Evolutionary conservation across 2,797 vertebrate genomes (phyloP).

Genomic region (Melanotaenia parkinsoni): DNA sequence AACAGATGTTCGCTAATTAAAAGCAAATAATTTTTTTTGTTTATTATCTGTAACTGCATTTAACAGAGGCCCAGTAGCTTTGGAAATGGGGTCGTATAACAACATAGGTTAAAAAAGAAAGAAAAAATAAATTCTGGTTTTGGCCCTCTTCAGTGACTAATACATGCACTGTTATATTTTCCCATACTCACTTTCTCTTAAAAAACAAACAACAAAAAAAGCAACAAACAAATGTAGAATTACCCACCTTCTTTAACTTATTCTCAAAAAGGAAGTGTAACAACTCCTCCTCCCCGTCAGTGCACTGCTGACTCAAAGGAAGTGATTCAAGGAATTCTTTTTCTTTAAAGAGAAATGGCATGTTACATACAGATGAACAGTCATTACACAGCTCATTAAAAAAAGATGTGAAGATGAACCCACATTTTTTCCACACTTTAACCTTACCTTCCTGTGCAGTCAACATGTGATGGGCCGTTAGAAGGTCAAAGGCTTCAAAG

Average conservation of each 20-base stretch:
- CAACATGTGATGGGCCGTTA: slow-evolving; percentile 98
- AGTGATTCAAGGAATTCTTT: slow-evolving; percentile 85
- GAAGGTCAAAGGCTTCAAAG: slow-evolving; percentile 99
- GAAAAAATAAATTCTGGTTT: not conserved
- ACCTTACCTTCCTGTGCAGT: slow-evolving; percentile 95
- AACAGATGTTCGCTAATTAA: not conserved
- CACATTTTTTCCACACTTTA: not conserved
- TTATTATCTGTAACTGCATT: not conserved
- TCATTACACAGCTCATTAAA: not conserved
- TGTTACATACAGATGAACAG: not conserved
- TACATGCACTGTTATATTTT: not conserved
- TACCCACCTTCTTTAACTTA: slow-evolving; percentile 95
- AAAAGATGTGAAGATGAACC: not conserved
- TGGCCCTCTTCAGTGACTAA: not conserved
- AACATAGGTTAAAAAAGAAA: not conserved
- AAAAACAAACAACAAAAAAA: slow-evolving; percentile 2
- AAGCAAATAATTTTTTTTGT: not conserved
- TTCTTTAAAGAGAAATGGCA: slow-evolving; percentile 64
- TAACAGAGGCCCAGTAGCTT: not conserved
- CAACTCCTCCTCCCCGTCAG: slow-evolving; percentile 93
- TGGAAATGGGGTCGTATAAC: not conserved
- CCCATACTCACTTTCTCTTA: not conserved
- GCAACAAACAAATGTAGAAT: not conserved
- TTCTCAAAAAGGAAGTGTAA: slow-evolving; percentile 97
- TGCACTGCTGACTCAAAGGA: slow-evolving; percentile 89